phyloP scores from a whole-genome alignment of 1,140 invertebrate species.

The Drosophila sulfurigaster region DNA sequence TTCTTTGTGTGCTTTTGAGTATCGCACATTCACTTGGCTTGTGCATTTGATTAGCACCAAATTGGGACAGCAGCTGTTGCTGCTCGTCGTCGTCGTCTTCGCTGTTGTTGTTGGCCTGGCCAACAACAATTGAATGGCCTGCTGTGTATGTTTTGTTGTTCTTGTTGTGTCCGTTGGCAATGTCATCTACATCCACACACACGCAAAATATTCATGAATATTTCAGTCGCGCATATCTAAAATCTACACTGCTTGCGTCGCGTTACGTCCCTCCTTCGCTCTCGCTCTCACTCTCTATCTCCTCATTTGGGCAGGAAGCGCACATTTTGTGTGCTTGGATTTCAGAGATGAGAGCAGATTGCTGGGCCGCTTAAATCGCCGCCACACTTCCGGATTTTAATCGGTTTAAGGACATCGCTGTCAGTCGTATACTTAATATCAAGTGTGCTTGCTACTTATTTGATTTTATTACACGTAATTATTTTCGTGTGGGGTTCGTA shows the following conservation, averaged over 20 bases:
- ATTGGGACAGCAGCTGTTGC: conserved; percentile 51
- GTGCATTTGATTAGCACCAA: conserved; percentile 57
- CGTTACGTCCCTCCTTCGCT: not conserved
- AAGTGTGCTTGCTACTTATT: not conserved
- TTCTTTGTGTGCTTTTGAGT: conserved; percentile 37
- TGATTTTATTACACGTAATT: conserved; percentile 1
- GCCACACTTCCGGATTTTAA: conserved; percentile 15
- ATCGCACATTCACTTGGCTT: conserved; percentile 40
- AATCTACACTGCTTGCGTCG: conserved; percentile 17
- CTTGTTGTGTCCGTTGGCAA: conserved; percentile 15
- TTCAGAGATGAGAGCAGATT: conserved; percentile 30
- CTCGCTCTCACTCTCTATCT: no score
- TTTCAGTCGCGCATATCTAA: conserved; percentile 46
- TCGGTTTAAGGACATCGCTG: not conserved
- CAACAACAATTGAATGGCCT: conserved; percentile 24
- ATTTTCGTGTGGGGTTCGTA: not conserved
- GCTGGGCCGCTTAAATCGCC: not conserved
- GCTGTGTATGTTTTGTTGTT: not conserved
- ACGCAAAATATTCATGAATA: conserved; percentile 42
- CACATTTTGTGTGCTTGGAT: conserved; percentile 10
- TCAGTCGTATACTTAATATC: not conserved
- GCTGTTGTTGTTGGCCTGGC: conserved; percentile 21
- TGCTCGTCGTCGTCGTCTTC: conserved; percentile 22
- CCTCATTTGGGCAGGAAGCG: conserved; percentile 29
- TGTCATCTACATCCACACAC: conserved; percentile 24